Base-by-base conservation (phyloP, 2,797 vertebrate genomes). In the Decapterus maruadsi region DNA sequence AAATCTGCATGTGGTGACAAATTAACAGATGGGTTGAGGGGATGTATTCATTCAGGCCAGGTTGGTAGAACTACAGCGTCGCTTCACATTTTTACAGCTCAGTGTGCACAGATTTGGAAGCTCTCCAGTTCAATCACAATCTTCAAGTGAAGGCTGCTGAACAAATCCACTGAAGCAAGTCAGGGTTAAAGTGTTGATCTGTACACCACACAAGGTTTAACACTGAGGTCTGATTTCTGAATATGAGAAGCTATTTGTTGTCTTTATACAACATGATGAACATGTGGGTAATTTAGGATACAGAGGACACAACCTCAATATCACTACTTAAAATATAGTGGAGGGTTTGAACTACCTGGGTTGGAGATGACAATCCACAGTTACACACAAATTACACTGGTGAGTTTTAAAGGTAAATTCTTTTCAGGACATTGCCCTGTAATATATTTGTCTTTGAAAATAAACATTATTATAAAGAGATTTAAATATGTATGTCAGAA, bases 41-140 rank as follows among this genome's bases (percentile, higher is more conserved):
- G 55, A 5, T 0, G 40, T 55, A 11, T 80, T 85, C 20, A 45
- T 45, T 74, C 17, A 6, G 36, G 62, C 40, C 60, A 70, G 61
- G 34, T 77, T 42, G 51, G 73, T 7, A 46, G 13, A 19, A 56
- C 34, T 51, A 46, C 42, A 5, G 50, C 43, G 73, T 72, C 9
- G 38, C 63, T 50, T 84, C 45, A 50, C 68, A 45, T 45, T 20
- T 26, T 63, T 34, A 40, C 45, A 43, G 68, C 48, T 68, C 48
- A 60, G 55, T 40, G 62, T 10, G 2, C 50, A 68, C 38, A 9
- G 51, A 56, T 38, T 40, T 63, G 76, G 72, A 73, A 51, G n/a
- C 34, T 0, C 75, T 79, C 78, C 83, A 84, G 45, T 80, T 88
- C 68, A 77, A 69, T 80, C 79, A 58, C 72, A 34, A 69, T 29